These are phyloP conservation scores for Agriotes lineatus DNA, from an alignment of 2,888 invertebrate species.

Conservation along the genomic window DNA sequence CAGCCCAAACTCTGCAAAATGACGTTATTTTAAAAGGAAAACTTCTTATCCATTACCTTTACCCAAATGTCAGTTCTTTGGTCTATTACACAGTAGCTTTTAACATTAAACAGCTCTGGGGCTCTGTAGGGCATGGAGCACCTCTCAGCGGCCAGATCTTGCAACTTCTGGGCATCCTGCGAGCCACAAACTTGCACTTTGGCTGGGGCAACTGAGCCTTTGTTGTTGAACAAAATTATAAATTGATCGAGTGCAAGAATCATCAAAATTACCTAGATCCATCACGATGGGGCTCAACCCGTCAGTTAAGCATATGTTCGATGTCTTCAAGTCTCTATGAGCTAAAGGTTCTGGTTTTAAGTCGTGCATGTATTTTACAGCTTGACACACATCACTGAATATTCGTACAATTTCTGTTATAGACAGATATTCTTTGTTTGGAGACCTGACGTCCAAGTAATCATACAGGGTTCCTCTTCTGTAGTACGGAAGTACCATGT, in stretches of 20 bases:
- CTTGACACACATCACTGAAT: conserved; percentile 81
- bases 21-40: background rate
- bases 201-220: conserved; percentile 77
- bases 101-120: conserved; percentile 89
- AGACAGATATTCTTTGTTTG: conserved; percentile 72
- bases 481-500: conserved; percentile 82
- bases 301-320: conserved; percentile 83
- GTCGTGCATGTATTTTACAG: conserved; percentile 80
- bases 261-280: conserved; percentile 76
- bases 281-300: conserved; percentile 81
- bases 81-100: conserved; percentile 83
- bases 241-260: too few species aligned
- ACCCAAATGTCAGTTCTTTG: conserved; percentile 92
- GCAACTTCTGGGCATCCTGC: conserved; percentile 76
- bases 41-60: conserved; percentile 46
- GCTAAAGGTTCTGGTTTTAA: conserved; percentile 80
- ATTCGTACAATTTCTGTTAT: conserved; percentile 76
- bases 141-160: conserved; percentile 86
- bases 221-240: too few species aligned
- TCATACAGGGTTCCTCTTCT: conserved; percentile 82
- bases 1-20: conserved; percentile 83
- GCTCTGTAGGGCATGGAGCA: conserved; percentile 91
- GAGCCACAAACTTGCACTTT: conserved; percentile 75
- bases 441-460: conserved; percentile 73
- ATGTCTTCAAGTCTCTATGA: conserved; percentile 88